A percentile compares a stretch with the other conserved stretches of the same genome.
phyloP scores from a whole-genome alignment of 2,888 invertebrate species.

The Dyspetes luteomarginatus region DNA sequence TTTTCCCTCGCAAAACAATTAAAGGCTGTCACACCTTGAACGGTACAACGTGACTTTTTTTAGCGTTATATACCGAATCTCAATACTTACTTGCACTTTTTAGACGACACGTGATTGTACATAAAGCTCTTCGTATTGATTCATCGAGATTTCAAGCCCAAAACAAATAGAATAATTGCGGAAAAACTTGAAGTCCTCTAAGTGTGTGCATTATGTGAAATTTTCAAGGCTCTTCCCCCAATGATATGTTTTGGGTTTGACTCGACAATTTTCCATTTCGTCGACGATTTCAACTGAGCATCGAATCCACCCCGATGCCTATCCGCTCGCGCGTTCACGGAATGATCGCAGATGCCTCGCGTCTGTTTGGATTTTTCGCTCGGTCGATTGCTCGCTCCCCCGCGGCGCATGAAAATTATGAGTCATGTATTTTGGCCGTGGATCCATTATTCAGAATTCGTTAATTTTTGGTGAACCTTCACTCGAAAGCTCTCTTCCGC shows the following conservation, averaged over 20 bases:
- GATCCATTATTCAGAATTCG: conserved; percentile 62
- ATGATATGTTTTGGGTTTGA: conserved; percentile 48
- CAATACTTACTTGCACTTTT: background rate
- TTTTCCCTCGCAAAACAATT: no score
- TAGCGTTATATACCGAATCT: background rate
- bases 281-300: conserved; percentile 60
- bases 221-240: background rate
- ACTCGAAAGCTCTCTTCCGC: conserved; percentile 44
- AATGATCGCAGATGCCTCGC: conserved; percentile 66
- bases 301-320: conserved; percentile 50
- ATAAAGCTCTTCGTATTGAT: conserved; percentile 25
- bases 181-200: background rate
- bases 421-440: conserved; percentile 64
- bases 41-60: no score
- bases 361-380: conserved; percentile 73
- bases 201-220: conserved; percentile 15
- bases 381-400: conserved; percentile 70
- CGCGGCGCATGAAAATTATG: conserved; percentile 72
- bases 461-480: conserved; percentile 68
- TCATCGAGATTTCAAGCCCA: background rate
- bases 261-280: conserved; percentile 63
- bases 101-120: background rate
- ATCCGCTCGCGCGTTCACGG: conserved; percentile 11
- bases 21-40: no score
- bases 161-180: background rate